phyloP scores from a whole-genome alignment of 2,797 vertebrate species.

The Acestrorhynchus altus region DNA sequence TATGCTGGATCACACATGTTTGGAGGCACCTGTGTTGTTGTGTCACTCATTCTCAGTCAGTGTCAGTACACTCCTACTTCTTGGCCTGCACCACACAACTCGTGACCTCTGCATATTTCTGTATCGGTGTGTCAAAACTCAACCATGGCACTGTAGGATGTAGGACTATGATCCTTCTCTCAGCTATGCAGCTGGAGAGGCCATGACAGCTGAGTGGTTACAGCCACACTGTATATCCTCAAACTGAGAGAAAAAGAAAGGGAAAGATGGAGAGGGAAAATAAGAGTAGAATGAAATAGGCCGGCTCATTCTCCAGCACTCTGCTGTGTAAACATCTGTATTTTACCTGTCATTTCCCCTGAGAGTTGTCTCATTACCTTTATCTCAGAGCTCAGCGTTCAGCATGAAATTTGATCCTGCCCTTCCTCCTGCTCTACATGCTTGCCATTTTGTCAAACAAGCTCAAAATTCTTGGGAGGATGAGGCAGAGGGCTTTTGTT shows the following conservation, averaged over 20 bases:
- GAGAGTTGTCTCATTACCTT: slow-evolving; percentile 65
- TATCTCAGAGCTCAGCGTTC: slow-evolving; percentile 58
- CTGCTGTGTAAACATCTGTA: slow-evolving; percentile 62
- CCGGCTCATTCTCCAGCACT: slow-evolving; percentile 42
- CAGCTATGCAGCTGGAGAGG: slow-evolving; percentile 39
- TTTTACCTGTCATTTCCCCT: slow-evolving; percentile 64
- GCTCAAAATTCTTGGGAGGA: slow-evolving; percentile 51
- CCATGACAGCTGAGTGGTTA: slow-evolving; percentile 21
- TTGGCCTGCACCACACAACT: slow-evolving; percentile 36
- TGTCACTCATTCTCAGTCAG: slow-evolving; percentile 35
- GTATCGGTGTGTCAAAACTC: slow-evolving; percentile 41
- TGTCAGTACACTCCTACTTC: slow-evolving; percentile 44
- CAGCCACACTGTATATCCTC: slow-evolving; percentile 46
- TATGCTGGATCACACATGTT: slow-evolving; percentile 17
- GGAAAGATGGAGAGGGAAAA: slow-evolving; percentile 24
- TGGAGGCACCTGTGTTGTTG: slow-evolving; percentile 39
- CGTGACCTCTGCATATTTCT: slow-evolving; percentile 49
- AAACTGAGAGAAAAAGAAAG: slow-evolving; percentile 25
- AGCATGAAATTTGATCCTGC: slow-evolving; percentile 59
- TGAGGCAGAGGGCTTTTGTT: slow-evolving; percentile 53
- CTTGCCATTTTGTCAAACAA: slow-evolving; percentile 63
- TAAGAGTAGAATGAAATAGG: slow-evolving; percentile 56
- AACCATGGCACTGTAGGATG: slow-evolving; percentile 40
- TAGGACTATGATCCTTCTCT: slow-evolving; percentile 55
- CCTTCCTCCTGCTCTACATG: slow-evolving; percentile 61